Conservation (phyloP, 2,113 vertebrate species). For the Daubentonia madagascariensis region DNA sequence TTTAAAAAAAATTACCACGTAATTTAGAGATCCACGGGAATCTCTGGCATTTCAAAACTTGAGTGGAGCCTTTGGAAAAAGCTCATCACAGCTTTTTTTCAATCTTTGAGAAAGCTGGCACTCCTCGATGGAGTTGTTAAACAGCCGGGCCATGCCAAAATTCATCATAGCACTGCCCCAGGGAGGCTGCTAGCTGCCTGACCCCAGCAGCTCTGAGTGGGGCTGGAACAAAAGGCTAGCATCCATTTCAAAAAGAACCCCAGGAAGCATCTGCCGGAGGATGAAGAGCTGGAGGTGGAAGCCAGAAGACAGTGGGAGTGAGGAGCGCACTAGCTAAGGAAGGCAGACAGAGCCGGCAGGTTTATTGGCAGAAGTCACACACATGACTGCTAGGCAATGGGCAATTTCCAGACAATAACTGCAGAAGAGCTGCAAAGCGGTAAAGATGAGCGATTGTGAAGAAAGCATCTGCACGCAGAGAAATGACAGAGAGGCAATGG, state of each 20-base stretch:
- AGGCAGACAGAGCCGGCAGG: background rate
- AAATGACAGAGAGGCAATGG: background rate
- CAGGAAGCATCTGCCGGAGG: slow-evolving; percentile 65
- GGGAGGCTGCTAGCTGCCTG: slow-evolving; percentile 72
- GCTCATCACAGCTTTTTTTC: slow-evolving; percentile 63
- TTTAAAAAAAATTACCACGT: slow-evolving; percentile 27
- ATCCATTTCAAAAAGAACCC: slow-evolving; percentile 74
- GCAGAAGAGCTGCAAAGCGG: background rate
- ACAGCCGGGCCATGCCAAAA: slow-evolving; percentile 73
- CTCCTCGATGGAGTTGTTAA: slow-evolving; percentile 69
- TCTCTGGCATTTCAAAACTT: slow-evolving; percentile 60
- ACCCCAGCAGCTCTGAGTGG: slow-evolving; percentile 57
- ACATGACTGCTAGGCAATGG: slow-evolving; percentile 13
- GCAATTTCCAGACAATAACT: slow-evolving; percentile 51
- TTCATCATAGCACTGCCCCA: slow-evolving; percentile 74
- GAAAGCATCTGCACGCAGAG: background rate
- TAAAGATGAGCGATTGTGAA: background rate
- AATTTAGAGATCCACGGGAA: slow-evolving; percentile 52
- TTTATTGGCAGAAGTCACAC: background rate
- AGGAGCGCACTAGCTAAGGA: slow-evolving; percentile 24
- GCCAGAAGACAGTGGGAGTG: slow-evolving; percentile 52
- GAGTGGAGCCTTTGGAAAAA: slow-evolving; percentile 67
- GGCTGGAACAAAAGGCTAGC: slow-evolving; percentile 73
- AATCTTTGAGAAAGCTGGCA: slow-evolving; percentile 62
- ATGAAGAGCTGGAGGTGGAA: slow-evolving; percentile 61